Base-by-base conservation (phyloP, 2,888 invertebrate species). In the Drosophila mulleri region DNA sequence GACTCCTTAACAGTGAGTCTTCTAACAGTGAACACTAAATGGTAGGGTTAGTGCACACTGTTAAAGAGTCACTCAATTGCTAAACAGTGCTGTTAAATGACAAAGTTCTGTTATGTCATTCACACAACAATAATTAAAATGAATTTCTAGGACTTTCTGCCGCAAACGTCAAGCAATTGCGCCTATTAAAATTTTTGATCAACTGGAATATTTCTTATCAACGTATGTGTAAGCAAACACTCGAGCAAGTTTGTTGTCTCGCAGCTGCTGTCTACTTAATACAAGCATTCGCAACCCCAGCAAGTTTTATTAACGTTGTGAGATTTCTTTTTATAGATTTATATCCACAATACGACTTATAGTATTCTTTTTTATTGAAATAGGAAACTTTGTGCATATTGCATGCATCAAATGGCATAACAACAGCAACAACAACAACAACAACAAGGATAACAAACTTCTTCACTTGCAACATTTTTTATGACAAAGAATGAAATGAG, bases 331-430 rank as follows among this genome's bases (percentile, higher is more conserved):
- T 82, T 84, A 83, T 88, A 83, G 83, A 88, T 83, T 83, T 83
- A 83, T 83, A 83, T 83, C 78, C 81, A 68, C 67, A 75, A 68
- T 83, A 68, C 62, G 63, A 66, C 71, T 66, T 67, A 67, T 66
- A 58, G 45, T 47, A 48, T 56, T 67, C 72, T 83, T 87, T 86
- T 87, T 88, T 88, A 88, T 89, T 76, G 85, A 80, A 69, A 88
- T 78, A 83, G 84, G 84, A 88, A 88, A 80, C 88, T 84, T 83
- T 83, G 77, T 82, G 75, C 83, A 90, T 89, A 90, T 88, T 88
- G 88, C 82, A 78, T 78, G 83, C 90, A 88, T 87, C 90, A 90
- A 87, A 89, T 90, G 75, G 81, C 69, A 73, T 63, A 65, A 39
- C 47, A 48, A 16, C 47, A 74, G 48, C 48, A 76, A 53, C 47